phyloP scores from a whole-genome alignment of 2,888 invertebrate genomes.

The Cheilosia impressa region DNA sequence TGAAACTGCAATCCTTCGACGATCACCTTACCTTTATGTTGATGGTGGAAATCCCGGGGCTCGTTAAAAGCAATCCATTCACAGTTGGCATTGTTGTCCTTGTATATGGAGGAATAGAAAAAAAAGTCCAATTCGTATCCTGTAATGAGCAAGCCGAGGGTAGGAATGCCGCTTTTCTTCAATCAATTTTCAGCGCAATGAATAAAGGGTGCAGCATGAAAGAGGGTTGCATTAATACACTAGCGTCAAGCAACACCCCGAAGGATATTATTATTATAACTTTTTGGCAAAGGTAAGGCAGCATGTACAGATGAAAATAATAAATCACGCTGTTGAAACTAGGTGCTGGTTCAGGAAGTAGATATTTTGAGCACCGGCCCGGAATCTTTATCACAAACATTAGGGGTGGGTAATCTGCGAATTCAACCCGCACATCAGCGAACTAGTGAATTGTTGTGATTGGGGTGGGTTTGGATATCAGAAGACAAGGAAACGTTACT shows the following conservation, averaged over 20 bases:
- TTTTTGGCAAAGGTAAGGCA: slow-evolving; percentile 66
- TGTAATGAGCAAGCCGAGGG: slow-evolving; percentile 52
- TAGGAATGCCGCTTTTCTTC: slow-evolving; percentile 34
- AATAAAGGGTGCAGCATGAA: slow-evolving; percentile 55
- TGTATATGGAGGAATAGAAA: slow-evolving; percentile 24
- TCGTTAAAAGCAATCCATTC: slow-evolving; percentile 63
- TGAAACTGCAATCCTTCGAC: slow-evolving; percentile 55
- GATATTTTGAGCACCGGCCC: slow-evolving; percentile 33
- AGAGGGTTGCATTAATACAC: slow-evolving; percentile 52
- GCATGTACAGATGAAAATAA: slow-evolving; percentile 58
- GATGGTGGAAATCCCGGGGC: slow-evolving; percentile 58
- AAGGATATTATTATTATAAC: slow-evolving; percentile 72
- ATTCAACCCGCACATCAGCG: slow-evolving; percentile 60
- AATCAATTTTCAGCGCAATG: slow-evolving; percentile 43
- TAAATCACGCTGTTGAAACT: slow-evolving; percentile 62
- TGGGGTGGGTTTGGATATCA: slow-evolving; percentile 31
- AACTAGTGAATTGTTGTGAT: slow-evolving; percentile 39
- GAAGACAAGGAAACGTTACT: slow-evolving; percentile 49
- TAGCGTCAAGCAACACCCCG: slow-evolving; percentile 29
- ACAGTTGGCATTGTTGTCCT: slow-evolving; percentile 40
- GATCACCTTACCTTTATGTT: slow-evolving; percentile 58
- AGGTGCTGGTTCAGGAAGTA: slow-evolving; percentile 67
- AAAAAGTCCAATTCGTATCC: slow-evolving; percentile 46
- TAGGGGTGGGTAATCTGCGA: slow-evolving; percentile 66
- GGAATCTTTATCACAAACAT: slow-evolving; percentile 36